phyloP scores from a whole-genome alignment of 2,797 vertebrate species.

The Perodicticus potto region DNA sequence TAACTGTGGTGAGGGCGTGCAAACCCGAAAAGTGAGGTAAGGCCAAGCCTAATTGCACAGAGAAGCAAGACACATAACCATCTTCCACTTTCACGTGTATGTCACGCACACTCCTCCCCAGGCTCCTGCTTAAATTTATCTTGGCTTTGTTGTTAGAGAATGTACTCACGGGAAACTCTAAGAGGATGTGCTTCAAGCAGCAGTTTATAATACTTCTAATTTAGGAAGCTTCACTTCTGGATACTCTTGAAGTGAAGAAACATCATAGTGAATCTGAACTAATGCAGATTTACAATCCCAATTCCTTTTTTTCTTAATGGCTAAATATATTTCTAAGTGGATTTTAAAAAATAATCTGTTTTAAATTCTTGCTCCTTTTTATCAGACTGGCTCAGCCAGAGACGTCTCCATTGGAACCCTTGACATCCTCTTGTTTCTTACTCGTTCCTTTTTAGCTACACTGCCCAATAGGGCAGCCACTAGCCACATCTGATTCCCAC shows the following conservation, averaged over 20 bases:
- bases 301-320: not conserved
- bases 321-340: not conserved
- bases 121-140: not conserved
- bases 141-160: not conserved
- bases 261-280: not conserved
- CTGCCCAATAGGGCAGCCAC: not conserved
- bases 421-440: fast-evolving
- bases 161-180: not conserved
- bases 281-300: not conserved
- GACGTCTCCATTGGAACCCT: not conserved
- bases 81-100: fast-evolving
- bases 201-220: not conserved
- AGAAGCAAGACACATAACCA: not conserved
- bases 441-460: not conserved
- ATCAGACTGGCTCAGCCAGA: not conserved
- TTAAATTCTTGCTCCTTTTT: not conserved
- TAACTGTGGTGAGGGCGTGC: constrained; percentile 97
- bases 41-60: not conserved
- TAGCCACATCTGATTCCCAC: not conserved
- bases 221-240: not conserved
- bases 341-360: not conserved
- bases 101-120: fast-evolving
- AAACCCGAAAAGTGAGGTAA: constrained; percentile 98
- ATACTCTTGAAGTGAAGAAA: not conserved
- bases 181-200: not conserved